phyloP scores from a whole-genome alignment of 2,797 vertebrate genomes.

The Amblyraja radiata region DNA sequence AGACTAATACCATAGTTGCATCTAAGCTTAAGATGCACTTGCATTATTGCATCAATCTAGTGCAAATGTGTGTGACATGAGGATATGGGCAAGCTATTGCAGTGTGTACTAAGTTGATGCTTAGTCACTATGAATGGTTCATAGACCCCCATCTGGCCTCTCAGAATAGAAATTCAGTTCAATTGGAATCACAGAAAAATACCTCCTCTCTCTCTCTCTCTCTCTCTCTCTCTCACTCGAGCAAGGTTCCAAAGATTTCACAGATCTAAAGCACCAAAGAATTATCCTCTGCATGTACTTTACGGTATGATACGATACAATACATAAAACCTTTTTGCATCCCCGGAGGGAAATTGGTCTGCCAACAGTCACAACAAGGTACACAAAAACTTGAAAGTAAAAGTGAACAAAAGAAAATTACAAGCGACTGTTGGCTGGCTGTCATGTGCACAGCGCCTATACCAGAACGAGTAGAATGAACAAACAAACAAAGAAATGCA shows the following conservation, averaged over 20 bases:
- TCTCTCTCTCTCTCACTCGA: too few species aligned
- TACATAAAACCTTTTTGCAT: too few species aligned
- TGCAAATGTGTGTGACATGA: neutral
- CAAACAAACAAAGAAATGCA: too few species aligned
- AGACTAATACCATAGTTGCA: neutral
- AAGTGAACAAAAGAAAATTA: too few species aligned
- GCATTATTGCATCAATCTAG: too few species aligned
- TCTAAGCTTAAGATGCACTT: neutral
- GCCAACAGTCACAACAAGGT: too few species aligned
- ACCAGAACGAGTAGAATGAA: too few species aligned
- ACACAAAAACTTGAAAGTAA: too few species aligned
- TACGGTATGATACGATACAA: neutral
- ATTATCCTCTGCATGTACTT: neutral
- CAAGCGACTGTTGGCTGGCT: too few species aligned
- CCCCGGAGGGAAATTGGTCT: too few species aligned
- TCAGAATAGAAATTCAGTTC: neutral
- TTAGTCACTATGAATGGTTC: neutral
- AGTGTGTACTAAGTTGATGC: neutral
- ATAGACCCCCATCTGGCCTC: neutral
- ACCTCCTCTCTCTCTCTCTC: neutral
- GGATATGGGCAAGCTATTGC: neutral
- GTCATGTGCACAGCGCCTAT: too few species aligned
- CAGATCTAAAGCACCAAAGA: neutral
- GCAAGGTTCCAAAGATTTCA: too few species aligned
- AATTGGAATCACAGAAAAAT: neutral